These are phyloP conservation scores for Myiozetetes cayanensis DNA, from an alignment of 2,113 vertebrate species.

Conservation along the genomic window DNA sequence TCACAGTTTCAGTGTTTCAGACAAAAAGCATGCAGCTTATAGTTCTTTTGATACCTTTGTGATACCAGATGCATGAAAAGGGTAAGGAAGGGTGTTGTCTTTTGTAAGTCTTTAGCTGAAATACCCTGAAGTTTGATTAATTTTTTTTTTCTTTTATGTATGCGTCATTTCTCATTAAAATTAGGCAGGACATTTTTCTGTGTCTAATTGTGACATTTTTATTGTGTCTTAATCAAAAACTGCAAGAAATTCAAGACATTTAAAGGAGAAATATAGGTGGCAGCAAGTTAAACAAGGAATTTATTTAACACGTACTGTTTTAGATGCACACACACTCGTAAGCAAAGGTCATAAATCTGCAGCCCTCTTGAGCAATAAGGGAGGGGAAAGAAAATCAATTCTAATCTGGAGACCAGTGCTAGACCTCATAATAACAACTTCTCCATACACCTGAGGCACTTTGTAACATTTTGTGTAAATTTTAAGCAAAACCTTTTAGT, in stretches of 20 bases:
- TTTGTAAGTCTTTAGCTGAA: neutral
- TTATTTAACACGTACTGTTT: conserved; percentile 4
- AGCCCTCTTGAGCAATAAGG: conserved; percentile 39
- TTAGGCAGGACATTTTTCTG: neutral
- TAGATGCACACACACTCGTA: conserved; percentile 40
- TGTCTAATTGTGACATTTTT: neutral
- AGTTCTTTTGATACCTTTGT: neutral
- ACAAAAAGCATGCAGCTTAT: neutral
- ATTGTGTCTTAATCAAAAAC: neutral
- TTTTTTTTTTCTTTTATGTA: neutral
- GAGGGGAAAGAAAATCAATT: conserved; percentile 65
- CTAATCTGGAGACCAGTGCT: conserved; percentile 45
- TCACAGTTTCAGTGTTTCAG: neutral
- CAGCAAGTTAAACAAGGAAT: neutral
- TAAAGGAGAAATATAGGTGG: neutral
- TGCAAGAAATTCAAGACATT: neutral
- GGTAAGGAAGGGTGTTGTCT: neutral
- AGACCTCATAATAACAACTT: conserved; percentile 14
- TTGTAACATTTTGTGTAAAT: conserved; percentile 30
- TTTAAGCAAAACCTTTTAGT: conserved; percentile 10
- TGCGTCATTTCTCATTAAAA: neutral
- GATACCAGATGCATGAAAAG: neutral
- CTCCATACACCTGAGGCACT: conserved; percentile 39
- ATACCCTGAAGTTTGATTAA: neutral
- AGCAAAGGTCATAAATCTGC: conserved; percentile 53